Evolutionary conservation across 2,797 vertebrate species (phyloP), one percentile per base, ranked within the genome.

Genomic region (Karalla daura): DNA sequence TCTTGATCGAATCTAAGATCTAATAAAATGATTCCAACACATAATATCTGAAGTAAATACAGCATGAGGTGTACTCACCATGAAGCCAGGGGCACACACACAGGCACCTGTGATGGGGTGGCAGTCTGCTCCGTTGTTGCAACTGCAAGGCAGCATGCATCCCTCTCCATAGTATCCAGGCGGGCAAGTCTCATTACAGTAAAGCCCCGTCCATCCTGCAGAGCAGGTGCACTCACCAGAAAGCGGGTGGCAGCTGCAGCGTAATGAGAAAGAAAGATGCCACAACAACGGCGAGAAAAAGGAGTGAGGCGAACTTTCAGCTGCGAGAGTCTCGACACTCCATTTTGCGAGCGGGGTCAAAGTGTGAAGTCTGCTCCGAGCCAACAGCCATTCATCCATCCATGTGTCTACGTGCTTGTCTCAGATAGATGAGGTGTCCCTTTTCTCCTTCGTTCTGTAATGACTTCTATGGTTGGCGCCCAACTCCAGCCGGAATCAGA

Each of bases 111-210:
- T 96, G 87, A 98, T 54, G 56, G 96, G 92, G 86, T 98, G 95
- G 63, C 98, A 99, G 84, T 98, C 96, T 0, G 96, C 97, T 9
- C 96, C 95, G 0, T 98, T 98, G 90, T 94, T 92, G 86, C 98
- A 99, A 70, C 88, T 89, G 67, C 98, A 99, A 15, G 90, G 74
- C 74, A 95, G 85, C 81, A 80, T 91, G 90, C 98, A 99, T 84
- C 93, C 92, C 30, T 96, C 92, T 0, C 98, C 97, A 0, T 95
- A 95, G 93, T 81, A 96, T 27, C 97, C 96, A 0, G 93, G 86
- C 0, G 96, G 94, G 81, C 98, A 99, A 61, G 94, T 96, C 85
- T 99, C 96, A 9, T 98, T 98, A 93, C 98, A 99, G 93, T 96
- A 96, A 52, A 93, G 94, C 30, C 98, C 98, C 15, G 95, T 94